Evolutionary conservation across 2,888 invertebrate species (phyloP).

Genomic region (Trimorus sp.): DNA sequence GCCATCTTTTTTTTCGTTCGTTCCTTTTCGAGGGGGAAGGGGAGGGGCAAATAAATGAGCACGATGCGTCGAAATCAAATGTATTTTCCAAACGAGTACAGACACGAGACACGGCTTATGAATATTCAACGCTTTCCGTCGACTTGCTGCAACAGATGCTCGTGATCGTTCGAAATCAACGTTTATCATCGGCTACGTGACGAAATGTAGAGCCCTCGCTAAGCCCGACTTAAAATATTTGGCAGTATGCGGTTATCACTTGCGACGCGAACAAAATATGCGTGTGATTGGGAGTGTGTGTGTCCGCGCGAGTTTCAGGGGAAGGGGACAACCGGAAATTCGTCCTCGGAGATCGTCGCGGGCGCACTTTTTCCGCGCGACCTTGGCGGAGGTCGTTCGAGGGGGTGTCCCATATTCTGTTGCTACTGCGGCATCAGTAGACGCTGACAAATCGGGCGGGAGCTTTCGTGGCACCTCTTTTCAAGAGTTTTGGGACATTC

Average conservation of each 20-base stretch:
- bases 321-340: neutral
- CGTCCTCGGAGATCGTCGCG: too few species aligned
- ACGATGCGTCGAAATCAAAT: constrained; percentile 16
- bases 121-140: neutral
- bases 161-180: neutral
- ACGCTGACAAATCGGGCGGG: too few species aligned
- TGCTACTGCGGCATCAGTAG: too few species aligned
- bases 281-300: neutral
- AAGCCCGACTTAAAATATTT: constrained; percentile 41
- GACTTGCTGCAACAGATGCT: constrained; percentile 14
- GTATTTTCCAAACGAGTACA: constrained; percentile 35
- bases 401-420: too few species aligned
- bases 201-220: constrained; percentile 22
- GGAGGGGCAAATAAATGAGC: neutral
- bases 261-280: neutral
- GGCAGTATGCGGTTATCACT: constrained; percentile 47
- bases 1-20: too few species aligned
- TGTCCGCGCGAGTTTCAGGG: neutral
- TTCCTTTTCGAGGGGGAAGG: too few species aligned
- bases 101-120: constrained; percentile 12
- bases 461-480: too few species aligned
- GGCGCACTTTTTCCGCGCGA: too few species aligned
- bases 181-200: constrained; percentile 9
- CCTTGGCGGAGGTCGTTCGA: too few species aligned
- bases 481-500: too few species aligned